Evolutionary conservation across 1,140 invertebrate species (phyloP).

Genomic region (Eueides isabella): DNA sequence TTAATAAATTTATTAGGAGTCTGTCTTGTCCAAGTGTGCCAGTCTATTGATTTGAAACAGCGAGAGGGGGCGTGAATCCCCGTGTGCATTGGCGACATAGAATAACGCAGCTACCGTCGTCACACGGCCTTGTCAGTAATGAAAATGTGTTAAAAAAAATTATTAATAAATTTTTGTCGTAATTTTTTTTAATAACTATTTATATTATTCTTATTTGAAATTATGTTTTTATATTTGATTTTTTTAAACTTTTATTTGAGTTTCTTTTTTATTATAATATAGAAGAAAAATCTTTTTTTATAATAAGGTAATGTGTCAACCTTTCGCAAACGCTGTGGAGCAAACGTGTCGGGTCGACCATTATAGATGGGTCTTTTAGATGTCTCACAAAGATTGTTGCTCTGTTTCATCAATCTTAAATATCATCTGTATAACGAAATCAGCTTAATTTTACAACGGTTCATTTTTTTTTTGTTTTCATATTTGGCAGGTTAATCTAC

Average conservation of each 20-base stretch:
- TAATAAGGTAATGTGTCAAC: slow-evolving; percentile 36
- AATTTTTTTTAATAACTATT: too few species aligned
- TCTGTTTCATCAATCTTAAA: slow-evolving; percentile 59
- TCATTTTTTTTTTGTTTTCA: slow-evolving; percentile 7
- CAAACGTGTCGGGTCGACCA: slow-evolving; percentile 53
- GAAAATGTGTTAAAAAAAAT: too few species aligned
- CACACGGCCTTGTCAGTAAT: slow-evolving; percentile 29
- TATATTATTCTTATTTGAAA: too few species aligned
- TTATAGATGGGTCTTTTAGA: slow-evolving; percentile 61
- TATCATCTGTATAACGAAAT: slow-evolving; percentile 51
- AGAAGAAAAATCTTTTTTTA: slow-evolving; percentile 1
- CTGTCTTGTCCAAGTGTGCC: slow-evolving; percentile 55
- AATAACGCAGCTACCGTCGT: slow-evolving; percentile 13
- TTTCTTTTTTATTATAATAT: not conserved
- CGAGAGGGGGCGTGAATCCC: slow-evolving; percentile 67
- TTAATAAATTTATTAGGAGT: slow-evolving; percentile 41
- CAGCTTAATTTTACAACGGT: slow-evolving; percentile 23
- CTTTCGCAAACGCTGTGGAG: slow-evolving; percentile 51
- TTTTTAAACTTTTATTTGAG: not conserved
- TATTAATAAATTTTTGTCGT: too few species aligned
- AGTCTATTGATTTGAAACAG: slow-evolving; percentile 69
- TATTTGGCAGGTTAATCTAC: slow-evolving; percentile 25
- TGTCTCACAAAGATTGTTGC: slow-evolving; percentile 61
- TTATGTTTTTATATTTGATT: not conserved
- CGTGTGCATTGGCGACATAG: slow-evolving; percentile 16